These are phyloP conservation scores for Cephus rjabovi DNA, from an alignment of 2,888 invertebrate genomes.

Conservation along the genomic window DNA sequence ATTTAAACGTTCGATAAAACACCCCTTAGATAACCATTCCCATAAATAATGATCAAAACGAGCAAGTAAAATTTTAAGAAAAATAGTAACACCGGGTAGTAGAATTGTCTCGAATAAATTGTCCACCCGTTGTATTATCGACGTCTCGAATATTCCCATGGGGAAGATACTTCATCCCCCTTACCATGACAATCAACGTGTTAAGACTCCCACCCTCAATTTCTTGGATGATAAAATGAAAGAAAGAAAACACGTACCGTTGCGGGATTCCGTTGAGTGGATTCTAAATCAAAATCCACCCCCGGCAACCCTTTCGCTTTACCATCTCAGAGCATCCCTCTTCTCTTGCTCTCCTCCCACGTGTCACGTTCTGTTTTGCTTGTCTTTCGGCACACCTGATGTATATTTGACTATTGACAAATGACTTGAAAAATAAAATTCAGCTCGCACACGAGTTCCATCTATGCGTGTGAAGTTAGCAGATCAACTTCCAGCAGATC, in stretches of 20 bases:
- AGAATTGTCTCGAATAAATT: background rate
- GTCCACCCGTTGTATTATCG: background rate
- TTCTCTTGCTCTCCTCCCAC: background rate
- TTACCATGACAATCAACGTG: background rate
- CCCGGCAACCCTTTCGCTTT: background rate
- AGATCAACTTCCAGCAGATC: no score
- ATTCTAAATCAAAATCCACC: background rate
- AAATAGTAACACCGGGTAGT: background rate
- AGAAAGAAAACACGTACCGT: conserved; percentile 6
- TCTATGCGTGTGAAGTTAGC: background rate
- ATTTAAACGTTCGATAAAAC: background rate
- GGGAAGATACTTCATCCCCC: background rate
- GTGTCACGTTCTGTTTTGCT: background rate
- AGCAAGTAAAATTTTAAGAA: background rate
- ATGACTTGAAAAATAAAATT: background rate
- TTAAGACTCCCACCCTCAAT: background rate
- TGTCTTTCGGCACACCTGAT: background rate
- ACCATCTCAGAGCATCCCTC: background rate
- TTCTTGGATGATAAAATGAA: background rate
- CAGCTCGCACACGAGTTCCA: background rate
- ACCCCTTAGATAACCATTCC: background rate
- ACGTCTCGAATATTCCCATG: background rate
- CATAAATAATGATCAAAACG: background rate
- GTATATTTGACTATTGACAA: background rate
- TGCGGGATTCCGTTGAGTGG: conserved; percentile 41